Base-by-base conservation (phyloP, 2,888 invertebrate genomes). In the Apamea sordens region DNA sequence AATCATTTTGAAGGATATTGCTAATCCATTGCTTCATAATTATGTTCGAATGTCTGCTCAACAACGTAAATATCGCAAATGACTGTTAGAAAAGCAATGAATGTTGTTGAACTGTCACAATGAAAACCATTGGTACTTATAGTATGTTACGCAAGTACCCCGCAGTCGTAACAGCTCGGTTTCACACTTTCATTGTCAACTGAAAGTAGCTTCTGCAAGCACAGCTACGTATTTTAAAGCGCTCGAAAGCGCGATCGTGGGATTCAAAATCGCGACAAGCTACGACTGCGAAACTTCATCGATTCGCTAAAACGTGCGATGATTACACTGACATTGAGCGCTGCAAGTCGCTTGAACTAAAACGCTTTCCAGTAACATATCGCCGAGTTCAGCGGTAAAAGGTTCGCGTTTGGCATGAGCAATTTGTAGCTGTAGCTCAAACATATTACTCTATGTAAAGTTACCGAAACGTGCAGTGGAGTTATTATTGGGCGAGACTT, bases 401-500 rank as follows among this genome's bases (percentile, higher is more conserved):
- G 32, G 56, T 69, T 72, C 61, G 18, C 50, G 32, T 64, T 64
- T 50, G 32, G 47, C 24, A 84, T n/a, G 61, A 28, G 53, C 84
- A 24, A 85, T 79, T 85, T 84, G 80, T 79, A 79, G 59, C 80
- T 69, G 47, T 79, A 41, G 41, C 21, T n/a, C 41, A 28, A 78
- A 80, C 79, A 7, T 61, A 36, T 83, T 47, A 2, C 63, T 10
- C 24, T 36, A 1, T 67, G 41, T 32, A 44, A 67, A 50, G 8
- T 84, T 83, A 32, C 59, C 1, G 59, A 50, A 47, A 77, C 13
- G 53, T 64, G 36, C 36, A 7, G 36, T 59, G 32, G 1, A 5
- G 32, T 36, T 80, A 36, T 80, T 50, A 24, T 47, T n/a, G 11
- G 24, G 21, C 10, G 2, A 8, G 3, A n/a, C 13, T 64, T 21